Base-by-base conservation (phyloP, 1,140 invertebrate species). In the Pteromalus puparum region DNA sequence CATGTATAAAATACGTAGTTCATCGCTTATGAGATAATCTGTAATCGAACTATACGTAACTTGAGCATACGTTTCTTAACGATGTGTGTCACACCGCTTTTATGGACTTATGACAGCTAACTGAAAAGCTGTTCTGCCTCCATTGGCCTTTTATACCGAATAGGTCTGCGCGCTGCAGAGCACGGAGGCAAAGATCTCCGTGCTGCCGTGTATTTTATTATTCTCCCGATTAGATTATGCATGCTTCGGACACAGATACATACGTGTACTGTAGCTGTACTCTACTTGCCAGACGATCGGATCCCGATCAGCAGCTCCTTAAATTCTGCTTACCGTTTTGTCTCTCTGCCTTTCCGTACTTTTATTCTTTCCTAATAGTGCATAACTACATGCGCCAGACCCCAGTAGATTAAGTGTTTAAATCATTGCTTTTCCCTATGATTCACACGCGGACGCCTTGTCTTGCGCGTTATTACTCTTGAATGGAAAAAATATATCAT, bases 171-270 rank as follows among this genome's bases (percentile, higher is more conserved):
- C 28, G 42, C 67, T n/a, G 15, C 28, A 81, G 38, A 74, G 70
- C 4, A 68, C 61, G 4, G 28, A 77, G 13, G 34, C 34, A 30
- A 70, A 61, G 53, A 67, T 67, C 26, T 9, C 67, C 67, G 67
- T 70, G 26, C 61, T 42, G n/a, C 61, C 67, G 6, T 87, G 81
- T 84, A 87, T 86, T 85, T 87, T 87, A 87, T 88, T 87, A 84
- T 84, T 81, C 78, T 80, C 85, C 61, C 18, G 34, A 82, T 81
- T 24, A 24, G 46, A 87, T 88, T 88, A 88, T 89, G 85, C 82
- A 87, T 88, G 85, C 87, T 65, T 61, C 26, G 86, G 75, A 84
- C 87, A 87, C 86, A 83, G 85, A 87, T 88, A 61, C 53, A 61
- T 61, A 61, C 21, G 12, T 15, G 53, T 61, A 61, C 30, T 34